Evolutionary conservation across 92 coral and sea anemone species (phyloP).

Genomic region (Epizoanthus illoricatus): DNA sequence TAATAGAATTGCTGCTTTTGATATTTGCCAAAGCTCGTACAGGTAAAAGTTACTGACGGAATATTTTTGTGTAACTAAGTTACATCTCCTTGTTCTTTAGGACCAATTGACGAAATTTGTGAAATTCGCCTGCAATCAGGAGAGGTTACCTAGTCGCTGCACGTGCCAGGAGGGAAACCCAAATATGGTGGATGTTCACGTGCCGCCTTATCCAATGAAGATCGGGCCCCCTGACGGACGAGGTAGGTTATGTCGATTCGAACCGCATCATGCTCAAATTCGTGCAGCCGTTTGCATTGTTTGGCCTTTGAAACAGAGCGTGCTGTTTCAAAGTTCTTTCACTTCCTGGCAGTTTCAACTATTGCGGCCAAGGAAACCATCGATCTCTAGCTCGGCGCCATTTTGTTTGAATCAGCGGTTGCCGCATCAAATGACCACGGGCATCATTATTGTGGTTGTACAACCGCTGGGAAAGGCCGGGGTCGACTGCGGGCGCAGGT

Average conservation of each 20-base stretch:
- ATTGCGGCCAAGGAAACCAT: too few species aligned
- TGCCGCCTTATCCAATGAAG: conserved; percentile 99
- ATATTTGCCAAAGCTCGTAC: too few species aligned
- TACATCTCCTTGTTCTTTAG: conserved; percentile 35
- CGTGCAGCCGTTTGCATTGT: background rate
- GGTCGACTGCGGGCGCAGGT: too few species aligned
- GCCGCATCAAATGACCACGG: too few species aligned
- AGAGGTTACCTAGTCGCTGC: conserved; percentile 92
- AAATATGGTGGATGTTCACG: conserved; percentile 80
- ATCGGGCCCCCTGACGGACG: conserved; percentile 99
- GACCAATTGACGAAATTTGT: conserved; percentile 95
- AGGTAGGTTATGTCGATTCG: conserved; percentile 52
- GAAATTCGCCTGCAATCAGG: conserved; percentile 98
- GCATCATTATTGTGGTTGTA: too few species aligned
- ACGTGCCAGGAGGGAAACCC: conserved; percentile 96
- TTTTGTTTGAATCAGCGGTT: too few species aligned
- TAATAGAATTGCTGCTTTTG: too few species aligned
- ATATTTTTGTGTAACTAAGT: background rate
- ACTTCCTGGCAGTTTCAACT: background rate
- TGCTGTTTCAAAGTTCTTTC: too few species aligned
- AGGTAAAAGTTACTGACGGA: background rate
- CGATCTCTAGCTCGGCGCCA: too few species aligned
- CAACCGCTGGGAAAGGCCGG: too few species aligned
- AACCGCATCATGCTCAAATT: background rate
- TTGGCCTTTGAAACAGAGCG: background rate